Evolutionary conservation across 2,888 invertebrate genomes (phyloP).

Genomic region (Apodemia zela): DNA sequence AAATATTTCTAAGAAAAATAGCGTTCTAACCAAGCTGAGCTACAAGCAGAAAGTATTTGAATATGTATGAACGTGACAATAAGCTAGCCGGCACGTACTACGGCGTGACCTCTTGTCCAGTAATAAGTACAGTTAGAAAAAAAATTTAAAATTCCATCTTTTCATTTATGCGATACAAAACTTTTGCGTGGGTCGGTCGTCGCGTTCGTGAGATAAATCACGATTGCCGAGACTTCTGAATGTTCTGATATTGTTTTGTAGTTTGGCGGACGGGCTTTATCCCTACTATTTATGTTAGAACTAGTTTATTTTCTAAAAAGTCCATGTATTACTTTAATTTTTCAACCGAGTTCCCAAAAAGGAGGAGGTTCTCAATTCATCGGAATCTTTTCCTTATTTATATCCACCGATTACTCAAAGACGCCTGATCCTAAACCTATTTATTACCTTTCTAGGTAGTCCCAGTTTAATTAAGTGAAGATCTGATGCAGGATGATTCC

Average conservation of each 20-base stretch:
- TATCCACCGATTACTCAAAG: too few species aligned
- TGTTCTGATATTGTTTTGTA: not conserved
- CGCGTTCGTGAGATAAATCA: constrained; percentile 5
- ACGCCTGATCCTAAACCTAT: too few species aligned
- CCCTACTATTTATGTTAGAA: not conserved
- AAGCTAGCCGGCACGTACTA: constrained; percentile 21
- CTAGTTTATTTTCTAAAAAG: not conserved
- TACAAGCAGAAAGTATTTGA: constrained; percentile 3
- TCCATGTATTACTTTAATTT: too few species aligned
- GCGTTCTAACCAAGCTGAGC: not conserved
- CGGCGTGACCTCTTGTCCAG: constrained; percentile 26
- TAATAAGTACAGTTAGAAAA: constrained; percentile 56
- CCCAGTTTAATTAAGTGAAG: too few species aligned
- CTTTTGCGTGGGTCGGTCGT: constrained; percentile 40
- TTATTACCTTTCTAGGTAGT: too few species aligned
- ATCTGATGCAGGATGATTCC: too few species aligned
- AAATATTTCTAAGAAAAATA: not conserved
- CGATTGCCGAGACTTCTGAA: constrained; percentile 5
- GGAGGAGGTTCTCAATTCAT: too few species aligned
- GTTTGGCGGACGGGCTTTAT: not conserved
- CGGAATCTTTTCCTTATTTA: too few species aligned
- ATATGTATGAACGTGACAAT: constrained; percentile 10
- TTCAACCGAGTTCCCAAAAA: too few species aligned
- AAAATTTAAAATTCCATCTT: constrained; percentile 61
- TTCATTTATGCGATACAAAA: constrained; percentile 45